Evolutionary conservation across 2,113 vertebrate genomes (phyloP).

Genomic region (Sakesphorus luctuosus): DNA sequence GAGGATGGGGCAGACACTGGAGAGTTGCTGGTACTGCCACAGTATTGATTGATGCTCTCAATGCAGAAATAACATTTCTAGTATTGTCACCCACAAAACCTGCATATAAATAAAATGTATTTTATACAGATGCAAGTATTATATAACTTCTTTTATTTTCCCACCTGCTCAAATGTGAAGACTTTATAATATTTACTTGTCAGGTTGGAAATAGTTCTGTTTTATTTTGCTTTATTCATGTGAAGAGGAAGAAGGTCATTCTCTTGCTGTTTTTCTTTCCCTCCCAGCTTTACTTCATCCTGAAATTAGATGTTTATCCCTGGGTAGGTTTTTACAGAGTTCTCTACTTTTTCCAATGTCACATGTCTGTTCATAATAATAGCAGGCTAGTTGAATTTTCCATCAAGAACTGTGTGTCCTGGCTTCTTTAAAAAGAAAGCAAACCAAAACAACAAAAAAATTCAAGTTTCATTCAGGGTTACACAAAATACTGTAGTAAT

Average conservation of each 20-base stretch:
- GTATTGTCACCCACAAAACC: neutral
- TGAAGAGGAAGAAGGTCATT: neutral
- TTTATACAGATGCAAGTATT: neutral
- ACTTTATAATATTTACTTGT: neutral
- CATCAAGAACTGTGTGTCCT: neutral
- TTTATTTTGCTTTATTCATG: neutral
- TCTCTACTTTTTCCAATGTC: neutral
- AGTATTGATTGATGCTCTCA: neutral
- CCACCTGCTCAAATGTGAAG: neutral
- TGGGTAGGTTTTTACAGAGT: neutral
- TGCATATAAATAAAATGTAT: neutral
- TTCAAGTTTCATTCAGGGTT: neutral
- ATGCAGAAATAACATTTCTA: neutral
- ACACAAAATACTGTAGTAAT: neutral
- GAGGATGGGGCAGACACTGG: neutral
- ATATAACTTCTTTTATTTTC: neutral
- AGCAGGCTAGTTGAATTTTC: neutral
- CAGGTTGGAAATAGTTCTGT: neutral
- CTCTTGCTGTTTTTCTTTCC: neutral
- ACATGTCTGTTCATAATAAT: neutral
- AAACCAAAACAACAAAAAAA: neutral
- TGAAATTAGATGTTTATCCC: neutral
- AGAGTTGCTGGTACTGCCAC: rapidly evolving
- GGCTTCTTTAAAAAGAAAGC: neutral
- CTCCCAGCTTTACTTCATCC: neutral